Evolutionary conservation across 2,113 vertebrate genomes (phyloP).

Genomic region (Sciurus niger): DNA sequence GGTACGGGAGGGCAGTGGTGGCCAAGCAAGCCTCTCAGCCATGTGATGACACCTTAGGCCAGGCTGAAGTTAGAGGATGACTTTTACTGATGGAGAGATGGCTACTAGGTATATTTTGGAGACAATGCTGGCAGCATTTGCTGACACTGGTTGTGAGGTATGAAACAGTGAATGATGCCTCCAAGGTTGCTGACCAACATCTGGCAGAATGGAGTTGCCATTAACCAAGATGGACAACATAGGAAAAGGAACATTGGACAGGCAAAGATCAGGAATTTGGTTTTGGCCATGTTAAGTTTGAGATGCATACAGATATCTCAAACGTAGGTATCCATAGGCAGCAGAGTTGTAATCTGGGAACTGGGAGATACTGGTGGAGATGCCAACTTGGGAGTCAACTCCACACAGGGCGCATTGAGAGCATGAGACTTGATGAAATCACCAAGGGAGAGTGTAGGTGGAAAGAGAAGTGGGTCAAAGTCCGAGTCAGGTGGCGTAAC

Average conservation of each 20-base stretch:
- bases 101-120: neutral
- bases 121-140: neutral
- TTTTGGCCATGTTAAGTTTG: neutral
- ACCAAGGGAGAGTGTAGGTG: neutral
- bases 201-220: neutral
- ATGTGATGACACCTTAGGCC: neutral
- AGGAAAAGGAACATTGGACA: neutral
- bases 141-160: neutral
- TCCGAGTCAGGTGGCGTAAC: neutral
- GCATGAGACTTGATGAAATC: neutral
- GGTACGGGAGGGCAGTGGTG: slow-evolving; percentile 82
- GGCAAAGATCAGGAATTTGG: neutral
- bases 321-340: neutral
- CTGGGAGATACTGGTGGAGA: neutral
- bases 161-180: neutral
- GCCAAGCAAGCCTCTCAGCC: too few species aligned
- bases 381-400: too few species aligned
- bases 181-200: neutral
- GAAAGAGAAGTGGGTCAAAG: neutral
- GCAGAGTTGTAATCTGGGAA: neutral
- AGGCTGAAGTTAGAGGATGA: neutral
- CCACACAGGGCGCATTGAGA: neutral
- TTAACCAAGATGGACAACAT: neutral
- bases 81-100: neutral
- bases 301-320: too few species aligned